Percentiles rank a stretch among this genome's conserved stretches.
phyloP scores from a whole-genome alignment of 2,888 invertebrate genomes.

The Mellilla xanthometata region DNA sequence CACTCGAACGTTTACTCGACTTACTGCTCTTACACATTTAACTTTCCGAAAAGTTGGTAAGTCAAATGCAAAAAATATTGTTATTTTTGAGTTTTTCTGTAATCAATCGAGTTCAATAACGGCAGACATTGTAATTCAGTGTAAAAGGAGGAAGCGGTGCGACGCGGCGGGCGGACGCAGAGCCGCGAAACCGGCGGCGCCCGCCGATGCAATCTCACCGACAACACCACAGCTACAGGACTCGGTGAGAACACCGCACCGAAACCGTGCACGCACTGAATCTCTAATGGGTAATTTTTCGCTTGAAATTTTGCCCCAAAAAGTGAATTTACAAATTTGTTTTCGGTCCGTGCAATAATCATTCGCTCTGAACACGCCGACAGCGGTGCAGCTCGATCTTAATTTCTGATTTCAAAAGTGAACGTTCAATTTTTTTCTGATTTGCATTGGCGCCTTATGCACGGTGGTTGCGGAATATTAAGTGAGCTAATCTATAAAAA shows the following conservation, averaged over 20 bases:
- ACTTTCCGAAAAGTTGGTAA: too few relatives aligned
- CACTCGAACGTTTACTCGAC: too few relatives aligned
- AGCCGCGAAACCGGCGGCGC: constrained; percentile 62
- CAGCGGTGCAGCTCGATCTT: constrained; percentile 5
- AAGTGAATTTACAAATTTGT: constrained; percentile 24
- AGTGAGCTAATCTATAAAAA: constrained; percentile 3
- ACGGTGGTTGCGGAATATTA: constrained; percentile 1
- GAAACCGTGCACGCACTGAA: constrained; percentile 59
- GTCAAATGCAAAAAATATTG: too few relatives aligned
- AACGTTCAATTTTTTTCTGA: not conserved
- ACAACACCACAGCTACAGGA: constrained; percentile 36
- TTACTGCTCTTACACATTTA: too few relatives aligned
- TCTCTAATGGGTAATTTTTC: constrained; percentile 59
- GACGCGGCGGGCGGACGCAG: constrained; percentile 69
- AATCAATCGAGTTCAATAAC: constrained; percentile 4
- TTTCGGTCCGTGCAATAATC: constrained; percentile 15
- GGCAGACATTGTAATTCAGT: constrained; percentile 6
- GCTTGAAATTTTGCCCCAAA: constrained; percentile 36
- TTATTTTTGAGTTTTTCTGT: not conserved
- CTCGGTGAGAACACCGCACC: constrained; percentile 63
- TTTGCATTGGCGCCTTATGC: not conserved
- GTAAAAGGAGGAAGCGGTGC: constrained; percentile 60
- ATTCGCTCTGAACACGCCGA: constrained; percentile 20
- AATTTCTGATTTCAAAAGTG: constrained; percentile 2
- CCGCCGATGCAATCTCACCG: constrained; percentile 67